Conservation (phyloP, 53 echinoderm and acorn worm species). For the Patiria pectinifera region DNA sequence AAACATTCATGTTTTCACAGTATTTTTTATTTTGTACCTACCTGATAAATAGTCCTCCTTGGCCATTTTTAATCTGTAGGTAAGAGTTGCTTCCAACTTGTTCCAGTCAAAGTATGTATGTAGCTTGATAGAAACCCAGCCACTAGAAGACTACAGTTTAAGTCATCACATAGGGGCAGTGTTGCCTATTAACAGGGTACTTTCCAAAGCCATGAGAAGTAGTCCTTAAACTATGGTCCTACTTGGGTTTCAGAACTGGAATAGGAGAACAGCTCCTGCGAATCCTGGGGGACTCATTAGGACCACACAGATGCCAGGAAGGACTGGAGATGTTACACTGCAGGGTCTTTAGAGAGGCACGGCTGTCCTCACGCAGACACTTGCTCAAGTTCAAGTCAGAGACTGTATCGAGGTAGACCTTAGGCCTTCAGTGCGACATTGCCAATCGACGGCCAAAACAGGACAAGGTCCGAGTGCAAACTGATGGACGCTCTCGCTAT, state of each 20-base stretch:
- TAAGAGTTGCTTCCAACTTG: not conserved
- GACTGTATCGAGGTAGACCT: not conserved
- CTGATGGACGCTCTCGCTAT: not conserved
- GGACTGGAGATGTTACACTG: not conserved
- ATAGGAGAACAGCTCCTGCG: not conserved
- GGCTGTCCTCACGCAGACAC: conserved; percentile 47
- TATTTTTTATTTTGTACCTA: conserved; percentile 11
- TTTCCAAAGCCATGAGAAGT: conserved; percentile 35
- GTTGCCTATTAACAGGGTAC: conserved; percentile 8
- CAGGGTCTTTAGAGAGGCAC: not conserved
- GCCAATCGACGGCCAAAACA: not conserved
- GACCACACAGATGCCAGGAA: conserved; percentile 45
- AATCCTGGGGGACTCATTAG: conserved; percentile 58
- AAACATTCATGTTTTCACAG: not conserved
- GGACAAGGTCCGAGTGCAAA: conserved; percentile 10
- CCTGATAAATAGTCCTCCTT: conserved; percentile 12
- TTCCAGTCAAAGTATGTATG: not conserved
- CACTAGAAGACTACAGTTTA: not conserved
- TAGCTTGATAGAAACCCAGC: not conserved
- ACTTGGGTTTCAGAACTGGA: conserved; percentile 49
- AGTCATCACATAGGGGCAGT: too few species aligned
- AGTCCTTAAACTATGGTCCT: not conserved
- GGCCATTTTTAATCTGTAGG: conserved; percentile 24
- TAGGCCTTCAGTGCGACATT: not conserved
- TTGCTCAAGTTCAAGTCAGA: conserved; percentile 51